These are phyloP conservation scores for Sycobia sp. DNA, from an alignment of 1,140 invertebrate genomes.

Conservation along the genomic window DNA sequence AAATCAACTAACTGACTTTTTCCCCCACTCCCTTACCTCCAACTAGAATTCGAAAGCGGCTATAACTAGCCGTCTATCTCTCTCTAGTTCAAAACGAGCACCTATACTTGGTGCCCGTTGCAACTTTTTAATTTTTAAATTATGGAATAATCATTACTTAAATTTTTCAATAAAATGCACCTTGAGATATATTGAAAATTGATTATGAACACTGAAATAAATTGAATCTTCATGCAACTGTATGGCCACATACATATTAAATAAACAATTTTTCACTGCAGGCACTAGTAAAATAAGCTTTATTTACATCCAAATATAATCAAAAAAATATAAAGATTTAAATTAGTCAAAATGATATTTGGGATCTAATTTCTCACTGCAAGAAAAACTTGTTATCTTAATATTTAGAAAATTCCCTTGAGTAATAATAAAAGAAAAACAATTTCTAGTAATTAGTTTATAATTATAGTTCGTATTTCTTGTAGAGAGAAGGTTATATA, in stretches of 20 bases:
- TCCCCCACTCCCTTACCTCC: too few species aligned
- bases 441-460: background rate
- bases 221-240: background rate
- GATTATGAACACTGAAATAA: background rate
- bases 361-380: conserved; percentile 12
- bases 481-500: background rate
- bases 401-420: background rate
- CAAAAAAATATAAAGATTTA: conserved; percentile 61
- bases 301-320: conserved; percentile 90
- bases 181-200: background rate
- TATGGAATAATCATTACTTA: too few species aligned
- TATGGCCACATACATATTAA: background rate
- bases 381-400: background rate
- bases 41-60: too few species aligned
- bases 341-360: conserved; percentile 1
- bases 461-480: background rate
- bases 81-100: too few species aligned
- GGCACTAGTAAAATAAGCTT: conserved; percentile 75
- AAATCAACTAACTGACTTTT: too few species aligned
- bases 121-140: too few species aligned
- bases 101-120: too few species aligned
- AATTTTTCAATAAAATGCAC: too few species aligned
- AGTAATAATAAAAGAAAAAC: background rate
- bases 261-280: conserved; percentile 25
- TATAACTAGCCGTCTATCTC: too few species aligned